phyloP scores from a whole-genome alignment of 2,888 invertebrate genomes.

The Epistrophe eligans region DNA sequence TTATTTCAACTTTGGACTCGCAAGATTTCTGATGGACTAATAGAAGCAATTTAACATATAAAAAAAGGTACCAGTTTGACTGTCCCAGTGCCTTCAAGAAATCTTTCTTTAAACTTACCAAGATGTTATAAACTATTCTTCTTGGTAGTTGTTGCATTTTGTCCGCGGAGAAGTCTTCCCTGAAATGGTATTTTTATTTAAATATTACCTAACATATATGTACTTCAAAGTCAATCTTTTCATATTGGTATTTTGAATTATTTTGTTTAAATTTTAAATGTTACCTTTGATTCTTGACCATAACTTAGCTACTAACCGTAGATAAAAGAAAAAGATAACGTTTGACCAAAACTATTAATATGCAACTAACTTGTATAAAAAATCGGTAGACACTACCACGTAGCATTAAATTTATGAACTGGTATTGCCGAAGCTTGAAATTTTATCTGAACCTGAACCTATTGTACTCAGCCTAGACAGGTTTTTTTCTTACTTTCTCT shows the following conservation, averaged over 20 bases:
- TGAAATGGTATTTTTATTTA: not conserved
- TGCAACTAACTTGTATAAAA: not conserved
- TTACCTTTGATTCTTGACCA: slow-evolving; percentile 62
- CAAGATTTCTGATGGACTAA: not conserved
- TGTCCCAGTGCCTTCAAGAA: not conserved
- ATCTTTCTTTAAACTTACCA: slow-evolving; percentile 37
- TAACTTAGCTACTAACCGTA: slow-evolving; percentile 40
- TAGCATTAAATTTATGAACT: slow-evolving; percentile 47
- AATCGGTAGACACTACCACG: slow-evolving; percentile 32
- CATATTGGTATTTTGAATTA: not conserved
- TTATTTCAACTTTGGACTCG: not conserved
- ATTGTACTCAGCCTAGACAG: not conserved
- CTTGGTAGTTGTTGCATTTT: slow-evolving; percentile 52
- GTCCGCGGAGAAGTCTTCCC: slow-evolving; percentile 15
- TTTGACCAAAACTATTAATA: not conserved
- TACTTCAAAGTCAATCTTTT: not conserved
- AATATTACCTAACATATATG: too few relatives aligned
- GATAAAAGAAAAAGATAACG: slow-evolving; percentile 16
- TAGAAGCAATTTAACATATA: not conserved
- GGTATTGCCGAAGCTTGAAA: not conserved
- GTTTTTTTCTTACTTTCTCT: slow-evolving; percentile 1
- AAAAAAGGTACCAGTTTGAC: not conserved
- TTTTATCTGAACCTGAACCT: not conserved
- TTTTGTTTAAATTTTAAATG: not conserved
- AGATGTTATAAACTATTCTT: slow-evolving; percentile 26